Evolutionary conservation across 2,797 vertebrate genomes (phyloP).

Genomic region (Dendrocincla fuliginosa): DNA sequence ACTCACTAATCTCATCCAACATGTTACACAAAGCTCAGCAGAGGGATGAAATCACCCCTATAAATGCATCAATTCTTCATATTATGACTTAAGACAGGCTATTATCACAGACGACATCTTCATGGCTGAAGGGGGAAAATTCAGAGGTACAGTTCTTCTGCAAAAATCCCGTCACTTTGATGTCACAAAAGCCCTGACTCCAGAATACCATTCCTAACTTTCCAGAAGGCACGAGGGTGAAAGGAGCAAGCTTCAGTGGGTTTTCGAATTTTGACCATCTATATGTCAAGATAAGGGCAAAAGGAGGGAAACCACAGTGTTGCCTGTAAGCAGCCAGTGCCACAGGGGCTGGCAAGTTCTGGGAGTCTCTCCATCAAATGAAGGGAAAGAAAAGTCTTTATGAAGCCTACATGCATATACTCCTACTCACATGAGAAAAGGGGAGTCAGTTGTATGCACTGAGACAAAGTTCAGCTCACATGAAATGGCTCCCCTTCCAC

Average conservation of each 20-base stretch:
- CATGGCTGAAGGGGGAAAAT: not conserved
- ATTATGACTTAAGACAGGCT: not conserved
- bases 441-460: not conserved
- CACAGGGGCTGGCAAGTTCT: not conserved
- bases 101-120: not conserved
- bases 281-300: not conserved
- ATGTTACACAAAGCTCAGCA: not conserved
- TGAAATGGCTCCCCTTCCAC: not conserved
- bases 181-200: not conserved
- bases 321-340: not conserved
- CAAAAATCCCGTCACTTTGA: not conserved
- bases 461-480: not conserved
- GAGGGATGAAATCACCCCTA: rapidly evolving
- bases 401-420: not conserved
- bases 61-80: not conserved
- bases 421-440: not conserved
- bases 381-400: not conserved
- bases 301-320: not conserved
- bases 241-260: not conserved
- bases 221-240: not conserved
- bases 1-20: not conserved
- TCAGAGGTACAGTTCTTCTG: not conserved
- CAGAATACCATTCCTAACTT: not conserved
- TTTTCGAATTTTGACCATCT: not conserved
- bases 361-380: not conserved